These are phyloP conservation scores for Eudyptes chrysolophus DNA, from an alignment of 2,113 vertebrate species.

Conservation along the genomic window DNA sequence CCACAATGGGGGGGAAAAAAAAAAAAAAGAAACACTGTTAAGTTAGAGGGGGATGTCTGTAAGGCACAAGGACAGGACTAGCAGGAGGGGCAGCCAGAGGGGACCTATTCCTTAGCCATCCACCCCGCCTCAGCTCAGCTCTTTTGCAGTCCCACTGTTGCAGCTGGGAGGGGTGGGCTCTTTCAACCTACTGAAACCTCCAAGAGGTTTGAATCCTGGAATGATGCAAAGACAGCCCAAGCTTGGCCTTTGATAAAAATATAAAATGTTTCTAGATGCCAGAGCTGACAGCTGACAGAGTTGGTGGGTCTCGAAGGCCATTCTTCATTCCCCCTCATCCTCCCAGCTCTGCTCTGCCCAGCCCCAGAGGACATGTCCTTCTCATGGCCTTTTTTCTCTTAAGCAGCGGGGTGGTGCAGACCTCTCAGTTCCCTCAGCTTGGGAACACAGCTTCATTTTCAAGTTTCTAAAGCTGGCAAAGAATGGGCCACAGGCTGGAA, in stretches of 20 bases:
- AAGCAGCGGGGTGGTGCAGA: neutral
- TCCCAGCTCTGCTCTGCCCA: neutral
- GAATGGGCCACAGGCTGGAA: neutral
- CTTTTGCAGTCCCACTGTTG: neutral
- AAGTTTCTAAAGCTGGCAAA: neutral
- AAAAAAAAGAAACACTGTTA: neutral
- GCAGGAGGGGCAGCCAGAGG: neutral
- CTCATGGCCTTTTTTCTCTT: neutral
- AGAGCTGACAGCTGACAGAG: neutral
- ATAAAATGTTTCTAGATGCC: neutral
- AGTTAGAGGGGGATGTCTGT: rapidly evolving
- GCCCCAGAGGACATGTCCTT: neutral
- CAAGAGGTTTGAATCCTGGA: neutral
- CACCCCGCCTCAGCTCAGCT: neutral
- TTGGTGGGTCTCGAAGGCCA: neutral
- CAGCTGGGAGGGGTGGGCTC: neutral
- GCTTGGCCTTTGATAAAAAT: neutral
- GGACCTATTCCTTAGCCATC: neutral
- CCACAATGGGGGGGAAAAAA: neutral
- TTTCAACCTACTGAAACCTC: neutral
- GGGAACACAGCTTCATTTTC: neutral
- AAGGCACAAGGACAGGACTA: neutral
- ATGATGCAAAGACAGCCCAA: neutral
- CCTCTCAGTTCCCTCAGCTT: neutral
- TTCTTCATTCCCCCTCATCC: neutral